A percentile compares a stretch with the other conserved stretches of the same genome.
Conservation (phyloP, 2,113 vertebrate genomes). For the Polypterus senegalus region DNA sequence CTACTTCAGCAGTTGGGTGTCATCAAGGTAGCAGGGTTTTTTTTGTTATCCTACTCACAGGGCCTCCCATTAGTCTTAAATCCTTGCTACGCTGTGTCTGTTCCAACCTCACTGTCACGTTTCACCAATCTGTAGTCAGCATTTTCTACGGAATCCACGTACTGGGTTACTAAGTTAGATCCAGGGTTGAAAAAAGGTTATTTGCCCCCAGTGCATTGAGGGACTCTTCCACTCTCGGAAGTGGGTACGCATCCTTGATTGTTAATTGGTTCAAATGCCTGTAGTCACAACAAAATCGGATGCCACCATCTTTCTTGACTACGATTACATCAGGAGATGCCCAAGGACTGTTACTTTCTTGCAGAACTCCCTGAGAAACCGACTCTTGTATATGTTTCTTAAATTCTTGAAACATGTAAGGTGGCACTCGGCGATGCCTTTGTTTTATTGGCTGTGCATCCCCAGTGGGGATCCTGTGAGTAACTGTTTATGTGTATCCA, state of each 20-base stretch:
- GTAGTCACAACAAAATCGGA: background rate
- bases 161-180: background rate
- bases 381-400: background rate
- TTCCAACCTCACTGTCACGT: too few species aligned
- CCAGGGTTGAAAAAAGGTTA: background rate
- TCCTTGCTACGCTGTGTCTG: too few species aligned
- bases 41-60: too few species aligned
- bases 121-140: too few species aligned
- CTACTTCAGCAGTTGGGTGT: too few species aligned
- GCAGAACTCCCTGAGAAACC: background rate
- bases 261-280: background rate
- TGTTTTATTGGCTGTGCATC: conserved; percentile 13
- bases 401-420: conserved; percentile 8
- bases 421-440: conserved; percentile 5
- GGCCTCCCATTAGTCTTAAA: too few species aligned
- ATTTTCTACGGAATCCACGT: too few species aligned
- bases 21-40: too few species aligned
- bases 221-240: background rate
- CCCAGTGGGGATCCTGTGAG: conserved; percentile 7
- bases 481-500: conserved; percentile 8
- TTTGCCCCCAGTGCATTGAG: background rate
- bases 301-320: background rate
- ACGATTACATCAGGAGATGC: background rate
- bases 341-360: background rate
- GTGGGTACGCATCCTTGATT: background rate